Percentiles rank a stretch among this genome's conserved stretches.
Evolutionary conservation across 2,113 vertebrate genomes (phyloP).

Genomic region (Halcyon senegalensis): DNA sequence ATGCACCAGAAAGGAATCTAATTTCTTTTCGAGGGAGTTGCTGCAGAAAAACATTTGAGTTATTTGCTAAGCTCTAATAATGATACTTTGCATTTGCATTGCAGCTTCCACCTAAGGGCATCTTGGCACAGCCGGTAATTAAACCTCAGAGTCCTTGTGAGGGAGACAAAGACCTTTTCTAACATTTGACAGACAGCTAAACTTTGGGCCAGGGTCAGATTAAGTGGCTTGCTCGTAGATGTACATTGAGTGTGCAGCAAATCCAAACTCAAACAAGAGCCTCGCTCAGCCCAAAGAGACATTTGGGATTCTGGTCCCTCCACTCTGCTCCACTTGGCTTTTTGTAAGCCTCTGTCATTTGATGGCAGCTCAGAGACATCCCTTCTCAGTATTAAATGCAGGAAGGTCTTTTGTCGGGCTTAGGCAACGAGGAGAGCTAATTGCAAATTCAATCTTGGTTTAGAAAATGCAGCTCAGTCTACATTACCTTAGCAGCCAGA

Average conservation of each 20-base stretch:
- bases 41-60: slow-evolving; percentile 70
- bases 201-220: slow-evolving; percentile 70
- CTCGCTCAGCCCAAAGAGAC: slow-evolving; percentile 27
- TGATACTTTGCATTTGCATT: slow-evolving; percentile 70
- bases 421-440: slow-evolving; percentile 14
- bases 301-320: slow-evolving; percentile 67
- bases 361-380: slow-evolving; percentile 57
- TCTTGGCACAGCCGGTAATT: slow-evolving; percentile 63
- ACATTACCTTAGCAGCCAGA: slow-evolving; percentile 41
- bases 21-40: slow-evolving; percentile 59
- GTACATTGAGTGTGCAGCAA: slow-evolving; percentile 61
- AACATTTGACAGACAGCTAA: slow-evolving; percentile 71
- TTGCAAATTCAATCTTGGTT: slow-evolving; percentile 35
- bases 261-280: slow-evolving; percentile 68
- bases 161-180: slow-evolving; percentile 66
- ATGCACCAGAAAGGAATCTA: slow-evolving; percentile 56
- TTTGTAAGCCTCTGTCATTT: slow-evolving; percentile 18
- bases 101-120: slow-evolving; percentile 70
- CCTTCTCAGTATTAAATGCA: background rate
- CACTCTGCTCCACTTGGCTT: slow-evolving; percentile 30
- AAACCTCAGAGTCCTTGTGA: slow-evolving; percentile 53
- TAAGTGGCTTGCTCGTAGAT: slow-evolving; percentile 57
- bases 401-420: slow-evolving; percentile 22
- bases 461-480: background rate
- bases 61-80: slow-evolving; percentile 68